Conservation (phyloP, 2,797 vertebrate species). For the Bovichtus variegatus region DNA sequence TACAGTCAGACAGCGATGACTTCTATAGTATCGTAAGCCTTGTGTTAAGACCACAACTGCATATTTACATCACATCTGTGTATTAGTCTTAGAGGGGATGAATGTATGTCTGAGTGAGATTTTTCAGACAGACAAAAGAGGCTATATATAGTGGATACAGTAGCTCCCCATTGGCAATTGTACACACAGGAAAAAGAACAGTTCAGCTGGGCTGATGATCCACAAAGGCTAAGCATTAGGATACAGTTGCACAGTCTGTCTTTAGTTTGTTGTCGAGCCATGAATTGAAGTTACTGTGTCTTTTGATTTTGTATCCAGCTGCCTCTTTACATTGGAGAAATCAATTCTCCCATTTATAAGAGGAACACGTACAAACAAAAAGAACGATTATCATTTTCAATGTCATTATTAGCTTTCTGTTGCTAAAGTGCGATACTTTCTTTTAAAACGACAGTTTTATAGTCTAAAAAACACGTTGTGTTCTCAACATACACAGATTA, state of each 20-base stretch:
- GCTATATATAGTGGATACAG: conserved; percentile 32
- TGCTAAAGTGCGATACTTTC: not conserved
- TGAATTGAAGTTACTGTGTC: conserved; percentile 33
- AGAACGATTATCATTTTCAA: too few relatives aligned
- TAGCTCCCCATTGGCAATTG: conserved; percentile 23
- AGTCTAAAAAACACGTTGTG: conserved; percentile 9
- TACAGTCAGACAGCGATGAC: not conserved
- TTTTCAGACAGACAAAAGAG: conserved; percentile 24
- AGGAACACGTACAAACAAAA: not conserved
- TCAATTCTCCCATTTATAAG: conserved; percentile 2
- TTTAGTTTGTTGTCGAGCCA: not conserved
- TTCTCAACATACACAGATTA: conserved; percentile 25
- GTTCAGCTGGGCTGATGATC: conserved; percentile 20
- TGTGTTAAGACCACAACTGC: conserved; percentile 1
- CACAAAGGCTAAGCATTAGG: conserved; percentile 29
- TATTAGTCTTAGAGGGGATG: conserved; percentile 13
- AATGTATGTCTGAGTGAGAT: conserved; percentile 20
- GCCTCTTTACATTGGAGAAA: conserved; percentile 4
- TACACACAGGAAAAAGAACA: conserved; percentile 9
- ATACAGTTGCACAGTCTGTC: conserved; percentile 2
- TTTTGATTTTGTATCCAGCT: conserved; percentile 16
- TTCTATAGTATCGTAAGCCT: not conserved
- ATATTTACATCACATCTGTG: conserved; percentile 41
- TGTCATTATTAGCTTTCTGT: not conserved
- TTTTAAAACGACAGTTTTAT: conserved; percentile 6